Base-by-base conservation (phyloP, 2,888 invertebrate genomes). In the Alentia gelatinosa region DNA sequence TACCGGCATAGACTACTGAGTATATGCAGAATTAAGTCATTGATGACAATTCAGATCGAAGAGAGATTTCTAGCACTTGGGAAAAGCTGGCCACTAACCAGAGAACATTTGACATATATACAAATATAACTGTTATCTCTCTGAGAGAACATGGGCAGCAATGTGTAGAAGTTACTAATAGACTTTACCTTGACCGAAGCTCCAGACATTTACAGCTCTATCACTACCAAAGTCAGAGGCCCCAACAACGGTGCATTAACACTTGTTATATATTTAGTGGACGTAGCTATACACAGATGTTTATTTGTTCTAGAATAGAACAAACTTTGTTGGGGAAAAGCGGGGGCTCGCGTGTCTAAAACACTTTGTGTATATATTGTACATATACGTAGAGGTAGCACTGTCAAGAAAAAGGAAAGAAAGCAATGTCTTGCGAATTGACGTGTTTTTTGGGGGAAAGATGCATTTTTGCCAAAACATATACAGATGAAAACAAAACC, bases 391-490 rank as follows among this genome's bases (percentile, higher is more conserved):
- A 74, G 39, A 39, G 19, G 79, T 79, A 79, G 39, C 12, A 39
- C 12, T 79, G 79, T 37, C 79, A 79, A 79, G 79, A 39, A 79
- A 79, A 79, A 39, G 79, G 79, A 79, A 79, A 79, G 79, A 79
- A 79, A 79, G 37, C 79, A 79, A 37, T 79, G 79, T 39, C 19
- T 23, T 79, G 79, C 79, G 39, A 23, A 79, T 79, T 68, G 26
- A 56, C 19, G 56, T 9, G 56, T 42, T 42, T 7, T 3, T 26
- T 15, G 39, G 83, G 42, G 42, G 37, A 37, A 19, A 79, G 39
- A 9, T 40, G 42, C 83, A 83, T 83, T 40, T 83, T 37, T 83
- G 83, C 83, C 83, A 37, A 83, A 83, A 15, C 12, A 5, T 35
- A 4, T 37, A 79, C 23, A 79, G 5, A 5, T 15, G 19, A 37